phyloP scores from a whole-genome alignment of 2,113 vertebrate genomes.

The Ammodytes dubius region DNA sequence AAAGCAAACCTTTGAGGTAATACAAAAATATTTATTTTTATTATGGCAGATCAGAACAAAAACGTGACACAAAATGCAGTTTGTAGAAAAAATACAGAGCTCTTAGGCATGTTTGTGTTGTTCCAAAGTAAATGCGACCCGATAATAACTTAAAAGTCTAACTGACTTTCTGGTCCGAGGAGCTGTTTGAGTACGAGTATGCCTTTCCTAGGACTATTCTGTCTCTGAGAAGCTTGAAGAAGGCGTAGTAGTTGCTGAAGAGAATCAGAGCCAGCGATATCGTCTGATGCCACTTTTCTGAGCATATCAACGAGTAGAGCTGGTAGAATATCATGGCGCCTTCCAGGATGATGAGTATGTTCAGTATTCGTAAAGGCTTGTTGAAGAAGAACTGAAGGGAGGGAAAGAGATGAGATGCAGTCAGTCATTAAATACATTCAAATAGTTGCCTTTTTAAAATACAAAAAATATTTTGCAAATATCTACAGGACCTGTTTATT shows the following conservation, averaged over 20 bases:
- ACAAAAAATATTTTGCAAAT: not conserved
- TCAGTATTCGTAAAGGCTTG: slow-evolving; percentile 96
- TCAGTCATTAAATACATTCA: not conserved
- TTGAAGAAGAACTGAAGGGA: slow-evolving; percentile 96
- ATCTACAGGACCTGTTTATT: not conserved
- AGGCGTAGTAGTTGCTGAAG: slow-evolving; percentile 99
- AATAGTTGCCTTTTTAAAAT: not conserved
- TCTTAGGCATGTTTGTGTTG: slow-evolving; percentile 83
- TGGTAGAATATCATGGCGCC: slow-evolving; percentile 98
- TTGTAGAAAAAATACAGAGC: slow-evolving; percentile 98
- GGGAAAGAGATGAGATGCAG: not conserved
- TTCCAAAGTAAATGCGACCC: slow-evolving; percentile 52
- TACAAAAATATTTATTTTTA: slow-evolving; percentile 98
- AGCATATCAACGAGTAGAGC: slow-evolving; percentile 95
- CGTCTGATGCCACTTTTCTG: slow-evolving; percentile 98
- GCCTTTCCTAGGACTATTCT: slow-evolving; percentile 97
- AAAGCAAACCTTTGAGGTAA: slow-evolving; percentile 77
- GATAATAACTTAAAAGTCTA: slow-evolving; percentile 73
- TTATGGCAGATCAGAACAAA: slow-evolving; percentile 93
- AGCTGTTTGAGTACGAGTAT: slow-evolving; percentile 91
- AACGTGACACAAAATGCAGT: slow-evolving; percentile 89
- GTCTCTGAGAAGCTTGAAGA: slow-evolving; percentile 98
- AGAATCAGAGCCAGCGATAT: slow-evolving; percentile 97
- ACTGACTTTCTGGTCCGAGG: slow-evolving; percentile 93
- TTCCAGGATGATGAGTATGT: slow-evolving; percentile 96